Percentiles rank a stretch among this genome's conserved stretches.
Conservation (phyloP, 1,140 invertebrate species). For the Papilio polytes region DNA sequence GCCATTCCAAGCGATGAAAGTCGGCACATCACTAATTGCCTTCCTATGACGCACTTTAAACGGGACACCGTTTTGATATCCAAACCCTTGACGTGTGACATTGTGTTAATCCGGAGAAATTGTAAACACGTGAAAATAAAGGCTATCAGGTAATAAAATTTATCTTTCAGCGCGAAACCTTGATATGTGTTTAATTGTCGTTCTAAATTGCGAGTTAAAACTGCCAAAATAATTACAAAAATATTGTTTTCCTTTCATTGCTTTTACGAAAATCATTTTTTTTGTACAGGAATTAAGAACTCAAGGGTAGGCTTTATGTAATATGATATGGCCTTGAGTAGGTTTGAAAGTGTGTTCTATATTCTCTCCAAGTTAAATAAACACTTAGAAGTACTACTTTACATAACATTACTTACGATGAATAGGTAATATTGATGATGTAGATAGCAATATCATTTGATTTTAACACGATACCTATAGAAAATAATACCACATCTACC, state of each 20-base stretch:
- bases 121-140: neutral
- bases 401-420: neutral
- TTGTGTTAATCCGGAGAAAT: conserved; percentile 15
- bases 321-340: no score
- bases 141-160: neutral
- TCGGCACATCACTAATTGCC: conserved; percentile 56
- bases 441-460: neutral
- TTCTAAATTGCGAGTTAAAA: no score
- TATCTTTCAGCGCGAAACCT: conserved; percentile 8
- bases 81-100: neutral
- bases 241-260: no score
- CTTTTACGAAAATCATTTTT: no score
- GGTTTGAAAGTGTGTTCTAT: no score
- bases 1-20: conserved; percentile 80
- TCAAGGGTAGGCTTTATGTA: no score
- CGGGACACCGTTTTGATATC: conserved; percentile 37
- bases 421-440: neutral
- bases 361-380: neutral
- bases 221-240: no score
- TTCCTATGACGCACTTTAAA: conserved; percentile 50
- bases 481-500: neutral
- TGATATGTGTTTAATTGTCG: no score
- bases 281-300: no score
- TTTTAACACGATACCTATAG: neutral
- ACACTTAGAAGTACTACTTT: neutral